Base-by-base conservation (phyloP, 92 coral and sea anemone genomes). In the Chrysogorgia sp. region DNA sequence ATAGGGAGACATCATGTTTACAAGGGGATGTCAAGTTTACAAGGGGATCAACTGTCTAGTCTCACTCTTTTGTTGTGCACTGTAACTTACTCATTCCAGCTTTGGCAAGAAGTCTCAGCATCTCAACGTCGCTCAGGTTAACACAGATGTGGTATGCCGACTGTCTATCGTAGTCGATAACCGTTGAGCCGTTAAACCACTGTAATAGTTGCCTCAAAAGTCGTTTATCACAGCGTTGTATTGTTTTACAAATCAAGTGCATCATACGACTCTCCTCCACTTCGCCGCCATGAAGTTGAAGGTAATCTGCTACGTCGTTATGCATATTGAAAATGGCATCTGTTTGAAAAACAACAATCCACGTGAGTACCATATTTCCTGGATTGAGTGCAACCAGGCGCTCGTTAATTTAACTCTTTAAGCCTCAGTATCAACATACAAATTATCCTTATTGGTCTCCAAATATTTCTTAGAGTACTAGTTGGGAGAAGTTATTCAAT, bases 81-180 rank as follows among this genome's bases (percentile, higher is more conserved):
- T n/a, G n/a, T n/a, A n/a, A n/a, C n/a, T 69, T 64, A 93, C 98
- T 92, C 69, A 96, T 90, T 10, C 98, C 97, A 64, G 92, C 90
- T 61, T 84, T 92, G 29, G 89, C 72, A 60, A 94, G 65, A 86
- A 89, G 68, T 28, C 67, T 77, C 55, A 85, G 87, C 57, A 87
- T 83, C 52, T 89, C 86, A 66, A 82, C 72, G 47, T 93, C 89
- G 62, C 92, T 92, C 47, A 82, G 61, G 60, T 67, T 64, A 10
- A 88, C 92, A 22, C 97, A 96, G 6, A 83, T 84, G 70, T 94
- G 98, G 5, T 85, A 86, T 21, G 90, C 89, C 10, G 98, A 89
- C 83, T 85, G 90, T 4, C 98, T 97, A 80, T 94, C 92, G 60
- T 81, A 81, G 47, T 94, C 98, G 65, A 84, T 83, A 25, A 87